Evolutionary conservation across 2,797 vertebrate genomes (phyloP), one percentile per base, ranked within the genome.

Genomic region (Geotrypetes seraphini): DNA sequence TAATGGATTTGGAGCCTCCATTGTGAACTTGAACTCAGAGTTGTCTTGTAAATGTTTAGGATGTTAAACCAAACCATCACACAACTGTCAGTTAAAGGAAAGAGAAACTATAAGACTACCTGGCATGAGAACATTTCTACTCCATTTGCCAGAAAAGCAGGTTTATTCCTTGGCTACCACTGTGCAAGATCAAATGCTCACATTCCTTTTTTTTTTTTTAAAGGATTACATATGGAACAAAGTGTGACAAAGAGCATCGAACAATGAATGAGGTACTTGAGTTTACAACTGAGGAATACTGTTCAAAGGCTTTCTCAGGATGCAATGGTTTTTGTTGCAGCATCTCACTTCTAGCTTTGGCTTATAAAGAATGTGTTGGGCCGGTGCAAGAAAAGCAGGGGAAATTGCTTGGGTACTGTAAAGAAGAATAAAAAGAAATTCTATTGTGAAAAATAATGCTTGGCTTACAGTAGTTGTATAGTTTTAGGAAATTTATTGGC

Each of bases 91-190:
- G 49, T 47, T 29, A 31, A 5, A 17, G 19, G 37, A 19, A 30
- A 0, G 16, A 31, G 36, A 38, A 53, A 44, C 40, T 50, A 53
- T 14, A 33, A 55, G 61, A 68, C 68, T 55, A 43, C 51, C 32
- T 47, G 49, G 43, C 4, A 0, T 9, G 26, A 53, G 41, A 53
- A 19, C 16, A 57, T 44, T 64, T 53, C 60, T 61, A 50, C 22
- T 12, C 4, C 0, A 1, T 0, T 2, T 21, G 56, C 61, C 60
- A 46, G 45, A 19, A 18, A 28, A 36, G 42, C 33, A 7, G 22
- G 17, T 31, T 68, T 54, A 64, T 57, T 47, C 46, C 30, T 28
- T 12, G 49, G 47, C 36, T 28, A 57, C 51, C 37, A 16, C 24
- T 10, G 24, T 42, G 21, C 36, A 31, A 25, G 46, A 56, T 48